phyloP scores from a whole-genome alignment of 2,888 invertebrate genomes.

The Antheraea yamamai region DNA sequence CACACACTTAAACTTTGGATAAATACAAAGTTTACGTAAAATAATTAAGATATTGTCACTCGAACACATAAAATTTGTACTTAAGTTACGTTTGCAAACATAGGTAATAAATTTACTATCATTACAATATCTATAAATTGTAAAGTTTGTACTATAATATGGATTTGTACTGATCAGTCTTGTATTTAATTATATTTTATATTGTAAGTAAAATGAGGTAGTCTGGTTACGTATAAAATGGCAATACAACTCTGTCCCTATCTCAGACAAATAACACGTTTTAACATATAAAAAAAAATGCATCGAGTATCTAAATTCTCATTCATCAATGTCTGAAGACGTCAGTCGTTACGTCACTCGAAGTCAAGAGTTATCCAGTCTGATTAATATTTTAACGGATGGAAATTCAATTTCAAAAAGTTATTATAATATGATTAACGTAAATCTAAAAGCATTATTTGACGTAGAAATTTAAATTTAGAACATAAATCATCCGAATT shows the following conservation, averaged over 20 bases:
- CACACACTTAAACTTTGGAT: constrained; percentile 79
- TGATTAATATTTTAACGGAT: background rate
- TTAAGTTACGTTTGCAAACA: constrained; percentile 70
- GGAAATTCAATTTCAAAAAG: background rate
- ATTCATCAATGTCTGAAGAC: constrained; percentile 8
- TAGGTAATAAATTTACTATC: constrained; percentile 55
- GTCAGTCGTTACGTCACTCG: background rate
- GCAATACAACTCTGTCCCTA: constrained; percentile 6
- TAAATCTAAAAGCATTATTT: background rate
- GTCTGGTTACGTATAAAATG: constrained; percentile 28
- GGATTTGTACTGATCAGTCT: constrained; percentile 79
- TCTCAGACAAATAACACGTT: background rate
- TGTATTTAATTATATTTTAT: constrained; percentile 56
- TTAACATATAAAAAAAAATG: background rate
- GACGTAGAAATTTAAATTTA: background rate
- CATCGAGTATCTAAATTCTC: background rate
- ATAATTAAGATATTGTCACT: constrained; percentile 72
- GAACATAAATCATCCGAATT: constrained; percentile 1
- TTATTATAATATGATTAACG: constrained; percentile 1
- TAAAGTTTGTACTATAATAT: constrained; percentile 67
- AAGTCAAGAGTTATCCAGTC: constrained; percentile 1
- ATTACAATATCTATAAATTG: constrained; percentile 53
- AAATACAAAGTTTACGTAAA: constrained; percentile 71
- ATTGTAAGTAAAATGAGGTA: constrained; percentile 64
- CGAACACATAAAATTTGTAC: constrained; percentile 81